These are phyloP conservation scores for Antechinus flavipes DNA, from an alignment of 2,113 vertebrate species.

Conservation along the genomic window DNA sequence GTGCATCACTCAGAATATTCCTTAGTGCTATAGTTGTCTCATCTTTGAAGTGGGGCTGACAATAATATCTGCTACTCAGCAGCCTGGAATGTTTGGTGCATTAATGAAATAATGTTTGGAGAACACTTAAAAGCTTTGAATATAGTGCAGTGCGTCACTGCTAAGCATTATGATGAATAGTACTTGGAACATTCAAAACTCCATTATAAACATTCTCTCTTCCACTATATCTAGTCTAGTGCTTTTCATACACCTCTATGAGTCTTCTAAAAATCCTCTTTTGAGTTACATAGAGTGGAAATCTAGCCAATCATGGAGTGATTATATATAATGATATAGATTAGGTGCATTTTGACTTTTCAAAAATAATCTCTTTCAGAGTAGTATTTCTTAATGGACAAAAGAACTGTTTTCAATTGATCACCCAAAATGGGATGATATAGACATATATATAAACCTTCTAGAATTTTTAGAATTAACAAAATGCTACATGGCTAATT, in stretches of 20 bases:
- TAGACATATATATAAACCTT: not conserved
- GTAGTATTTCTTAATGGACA: not conserved
- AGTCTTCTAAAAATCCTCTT: not conserved
- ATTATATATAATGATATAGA: not conserved
- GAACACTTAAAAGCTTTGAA: not conserved
- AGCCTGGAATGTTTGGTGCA: not conserved
- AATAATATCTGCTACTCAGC: conserved; percentile 5
- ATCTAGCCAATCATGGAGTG: not conserved
- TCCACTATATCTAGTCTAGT: not conserved
- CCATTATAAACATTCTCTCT: not conserved
- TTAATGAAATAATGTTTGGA: conserved; percentile 25
- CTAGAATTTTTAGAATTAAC: conserved; percentile 36
- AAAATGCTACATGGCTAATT: conserved; percentile 44
- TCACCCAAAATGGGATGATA: conserved; percentile 10
- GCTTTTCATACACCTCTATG: not conserved
- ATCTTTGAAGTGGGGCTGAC: not conserved
- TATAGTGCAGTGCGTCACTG: not conserved
- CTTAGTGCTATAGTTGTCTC: not conserved
- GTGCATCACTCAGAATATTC: not conserved
- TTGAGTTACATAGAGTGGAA: not conserved
- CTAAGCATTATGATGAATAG: not conserved
- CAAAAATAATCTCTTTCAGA: conserved; percentile 17
- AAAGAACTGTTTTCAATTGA: conserved; percentile 11
- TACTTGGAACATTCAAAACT: not conserved
- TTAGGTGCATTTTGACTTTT: conserved; percentile 45